Conservation (phyloP, 1,140 invertebrate genomes). For the Thaumetopoea pityocampa region DNA sequence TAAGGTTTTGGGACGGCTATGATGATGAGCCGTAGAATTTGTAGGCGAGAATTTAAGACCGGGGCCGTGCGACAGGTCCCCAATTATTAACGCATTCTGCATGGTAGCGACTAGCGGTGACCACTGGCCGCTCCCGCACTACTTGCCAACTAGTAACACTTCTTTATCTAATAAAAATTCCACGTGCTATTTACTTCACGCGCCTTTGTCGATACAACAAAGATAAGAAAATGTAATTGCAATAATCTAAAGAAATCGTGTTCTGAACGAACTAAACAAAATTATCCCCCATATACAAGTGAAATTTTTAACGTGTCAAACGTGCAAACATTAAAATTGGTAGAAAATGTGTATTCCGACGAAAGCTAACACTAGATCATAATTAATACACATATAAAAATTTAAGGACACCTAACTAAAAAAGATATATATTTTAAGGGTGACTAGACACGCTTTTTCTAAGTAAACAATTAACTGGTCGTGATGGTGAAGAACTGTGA, state of each 20-base stretch:
- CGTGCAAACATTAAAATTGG: too few relatives aligned
- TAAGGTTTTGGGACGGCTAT: constrained; percentile 18
- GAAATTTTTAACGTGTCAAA: too few relatives aligned
- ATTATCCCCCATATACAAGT: too few relatives aligned
- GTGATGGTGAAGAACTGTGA: constrained; percentile 32
- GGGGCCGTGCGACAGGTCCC: constrained; percentile 68
- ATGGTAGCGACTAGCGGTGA: constrained; percentile 37
- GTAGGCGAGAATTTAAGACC: constrained; percentile 14
- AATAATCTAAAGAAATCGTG: too few relatives aligned
- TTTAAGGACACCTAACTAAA: constrained; percentile 3
- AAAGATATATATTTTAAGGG: constrained; percentile 2
- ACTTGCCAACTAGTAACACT: constrained; percentile 28
- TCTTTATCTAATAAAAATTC: constrained; percentile 48
- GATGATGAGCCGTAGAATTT: constrained; percentile 36
- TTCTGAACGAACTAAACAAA: neutral
- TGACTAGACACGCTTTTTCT: constrained; percentile 11
- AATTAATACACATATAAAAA: neutral
- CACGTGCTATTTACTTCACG: constrained; percentile 37
- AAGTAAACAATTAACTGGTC: constrained; percentile 27
- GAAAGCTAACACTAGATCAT: neutral
- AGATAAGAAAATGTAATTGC: constrained; percentile 5
- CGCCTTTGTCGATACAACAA: constrained; percentile 29
- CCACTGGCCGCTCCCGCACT: constrained; percentile 33
- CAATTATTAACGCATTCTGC: constrained; percentile 70
- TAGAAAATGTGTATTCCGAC: too few relatives aligned